A percentile compares a stretch with the other conserved stretches of the same genome.
phyloP scores from a whole-genome alignment of 2,113 vertebrate genomes.

The Phrynosoma blainvillii region DNA sequence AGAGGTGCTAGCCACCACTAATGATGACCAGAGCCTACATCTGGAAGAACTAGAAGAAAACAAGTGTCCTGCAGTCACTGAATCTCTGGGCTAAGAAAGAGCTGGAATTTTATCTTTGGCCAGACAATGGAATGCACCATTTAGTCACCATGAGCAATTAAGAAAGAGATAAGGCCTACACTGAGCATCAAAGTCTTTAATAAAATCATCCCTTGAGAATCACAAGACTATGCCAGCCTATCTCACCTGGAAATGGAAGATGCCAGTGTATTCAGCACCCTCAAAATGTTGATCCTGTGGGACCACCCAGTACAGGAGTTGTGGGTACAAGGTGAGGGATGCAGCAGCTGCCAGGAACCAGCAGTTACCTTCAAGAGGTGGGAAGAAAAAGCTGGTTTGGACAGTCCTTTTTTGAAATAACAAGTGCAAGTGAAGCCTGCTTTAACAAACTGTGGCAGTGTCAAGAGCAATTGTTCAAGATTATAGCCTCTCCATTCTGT shows the following conservation, averaged over 20 bases:
- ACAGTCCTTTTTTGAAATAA: too few species aligned
- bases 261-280: constrained; percentile 51
- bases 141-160: too few species aligned
- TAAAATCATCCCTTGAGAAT: not conserved
- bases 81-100: not conserved
- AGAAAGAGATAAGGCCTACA: too few species aligned
- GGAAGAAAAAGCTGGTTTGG: not conserved
- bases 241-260: constrained; percentile 76
- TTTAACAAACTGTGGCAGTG: too few species aligned
- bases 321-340: constrained; percentile 68
- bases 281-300: constrained; percentile 63
- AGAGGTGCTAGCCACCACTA: too few species aligned
- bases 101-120: too few species aligned
- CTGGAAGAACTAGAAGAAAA: not conserved
- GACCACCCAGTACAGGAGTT: constrained; percentile 59
- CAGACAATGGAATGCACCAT: too few species aligned
- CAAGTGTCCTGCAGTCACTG: not conserved
- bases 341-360: constrained; percentile 68
- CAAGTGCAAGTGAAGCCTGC: too few species aligned
- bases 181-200: not conserved
- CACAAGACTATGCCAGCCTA: too few species aligned
- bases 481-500: too few species aligned
- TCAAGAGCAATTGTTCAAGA: too few species aligned
- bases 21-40: not conserved
- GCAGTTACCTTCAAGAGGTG: constrained; percentile 63